Percentiles rank a stretch among this genome's conserved stretches.
These are phyloP conservation scores for Argyresthia goedartella DNA, from an alignment of 2,888 invertebrate species.

Conservation along the genomic window DNA sequence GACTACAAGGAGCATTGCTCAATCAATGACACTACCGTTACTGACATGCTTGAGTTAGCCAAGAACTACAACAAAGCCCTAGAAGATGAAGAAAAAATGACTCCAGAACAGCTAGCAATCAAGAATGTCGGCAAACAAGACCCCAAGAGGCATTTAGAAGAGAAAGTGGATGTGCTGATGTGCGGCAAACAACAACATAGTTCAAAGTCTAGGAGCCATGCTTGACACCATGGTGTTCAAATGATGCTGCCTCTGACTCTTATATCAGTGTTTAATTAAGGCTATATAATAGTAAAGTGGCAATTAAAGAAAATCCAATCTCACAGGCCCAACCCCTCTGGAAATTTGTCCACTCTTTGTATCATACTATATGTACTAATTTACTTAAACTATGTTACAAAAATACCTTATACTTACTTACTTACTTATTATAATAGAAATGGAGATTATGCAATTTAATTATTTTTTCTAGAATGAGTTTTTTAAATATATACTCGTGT, in stretches of 20 bases:
- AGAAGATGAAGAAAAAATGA: slow-evolving; percentile 99
- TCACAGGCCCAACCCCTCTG: slow-evolving; percentile 21
- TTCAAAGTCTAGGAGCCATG: slow-evolving; percentile 98
- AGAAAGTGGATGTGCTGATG: slow-evolving; percentile 97
- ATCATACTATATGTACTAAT: slow-evolving; percentile 43
- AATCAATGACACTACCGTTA: slow-evolving; percentile 93
- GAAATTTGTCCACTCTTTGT: slow-evolving; percentile 29
- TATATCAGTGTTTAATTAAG: slow-evolving; percentile 15
- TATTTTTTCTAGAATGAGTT: too few relatives aligned
- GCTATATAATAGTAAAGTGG: slow-evolving; percentile 30
- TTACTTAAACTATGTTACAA: slow-evolving; percentile 37
- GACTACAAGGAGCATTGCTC: slow-evolving; percentile 95
- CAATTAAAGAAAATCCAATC: slow-evolving; percentile 35
- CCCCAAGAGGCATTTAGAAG: slow-evolving; percentile 98
- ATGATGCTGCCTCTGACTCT: slow-evolving; percentile 30
- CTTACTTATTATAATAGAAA: too few relatives aligned
- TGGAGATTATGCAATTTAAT: too few relatives aligned
- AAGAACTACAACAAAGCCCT: slow-evolving; percentile 98
- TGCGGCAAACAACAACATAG: slow-evolving; percentile 97
- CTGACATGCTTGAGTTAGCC: slow-evolving; percentile 96
- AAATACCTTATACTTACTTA: too few relatives aligned
- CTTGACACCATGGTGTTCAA: slow-evolving; percentile 78
- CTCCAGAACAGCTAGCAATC: slow-evolving; percentile 97
- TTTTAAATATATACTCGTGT: too few relatives aligned
- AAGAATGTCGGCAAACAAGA: slow-evolving; percentile 99